Evolutionary conservation across 2,797 vertebrate genomes (phyloP).

Genomic region (Betta splendens): DNA sequence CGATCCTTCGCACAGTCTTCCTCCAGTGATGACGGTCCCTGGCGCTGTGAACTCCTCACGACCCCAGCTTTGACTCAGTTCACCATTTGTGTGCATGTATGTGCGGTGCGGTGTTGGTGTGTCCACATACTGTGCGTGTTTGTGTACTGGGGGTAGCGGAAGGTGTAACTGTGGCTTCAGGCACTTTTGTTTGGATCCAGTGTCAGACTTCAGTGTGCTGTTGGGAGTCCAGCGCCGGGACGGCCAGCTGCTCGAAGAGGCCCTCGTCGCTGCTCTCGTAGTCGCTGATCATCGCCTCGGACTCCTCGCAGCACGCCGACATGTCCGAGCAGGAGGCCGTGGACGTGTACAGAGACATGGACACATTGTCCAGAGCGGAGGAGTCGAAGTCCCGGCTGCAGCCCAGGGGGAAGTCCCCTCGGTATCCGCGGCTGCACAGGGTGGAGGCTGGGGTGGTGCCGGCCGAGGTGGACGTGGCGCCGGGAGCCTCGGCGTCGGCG

Average conservation of each 20-base stretch:
- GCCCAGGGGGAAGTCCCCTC: conserved; percentile 83
- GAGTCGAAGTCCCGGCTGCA: conserved; percentile 87
- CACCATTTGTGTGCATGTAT: conserved; percentile 19
- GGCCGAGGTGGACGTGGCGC: conserved; percentile 68
- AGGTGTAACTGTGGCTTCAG: conserved; percentile 84
- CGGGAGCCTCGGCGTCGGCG: conserved; percentile 82
- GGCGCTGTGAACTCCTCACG: too few species aligned
- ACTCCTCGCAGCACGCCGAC: conserved; percentile 96
- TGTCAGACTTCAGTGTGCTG: conserved; percentile 99
- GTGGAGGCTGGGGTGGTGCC: conserved; percentile 84
- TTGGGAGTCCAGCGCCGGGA: conserved; percentile 90
- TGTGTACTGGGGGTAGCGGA: conserved; percentile 49
- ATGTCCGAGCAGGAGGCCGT: conserved; percentile 97
- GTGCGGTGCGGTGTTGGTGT: conserved; percentile 33
- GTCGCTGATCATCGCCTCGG: conserved; percentile 97
- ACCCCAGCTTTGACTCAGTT: conserved; percentile 40
- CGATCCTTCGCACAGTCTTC: conserved; percentile 72
- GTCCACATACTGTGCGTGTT: conserved; percentile 43
- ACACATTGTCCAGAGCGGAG: conserved; percentile 88
- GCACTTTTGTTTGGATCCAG: conserved; percentile 94
- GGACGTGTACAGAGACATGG: conserved; percentile 92
- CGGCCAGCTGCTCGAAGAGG: conserved; percentile 85
- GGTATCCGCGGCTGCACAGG: conserved; percentile 76
- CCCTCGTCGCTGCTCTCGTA: conserved; percentile 95
- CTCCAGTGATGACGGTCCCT: too few species aligned